Base-by-base conservation (phyloP, 1,140 invertebrate species). In the Nylanderia fulva region DNA sequence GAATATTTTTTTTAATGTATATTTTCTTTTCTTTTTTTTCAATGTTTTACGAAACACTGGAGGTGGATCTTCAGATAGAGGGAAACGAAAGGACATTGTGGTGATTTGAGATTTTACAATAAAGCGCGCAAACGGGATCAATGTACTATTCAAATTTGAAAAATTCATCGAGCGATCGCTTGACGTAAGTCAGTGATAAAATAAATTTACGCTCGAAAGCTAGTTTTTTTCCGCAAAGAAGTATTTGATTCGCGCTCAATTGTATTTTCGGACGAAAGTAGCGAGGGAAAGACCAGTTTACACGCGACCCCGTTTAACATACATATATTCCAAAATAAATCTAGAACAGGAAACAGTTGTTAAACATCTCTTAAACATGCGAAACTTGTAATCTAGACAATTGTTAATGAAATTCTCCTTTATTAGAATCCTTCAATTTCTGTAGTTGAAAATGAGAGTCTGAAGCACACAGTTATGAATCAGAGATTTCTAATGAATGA, bases 61-160 rank as follows among this genome's bases (percentile, higher is more conserved):
- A 82, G 36, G 5, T 82, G 64, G 36, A 48, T 33, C 24, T 39
- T 39, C n/a, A 80, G 24, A 82, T 60, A 45, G 1, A 29, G 1
- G 1, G 8, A 69, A 48, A 52, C 24, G 18, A 52, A 69, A n/a
- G 8, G 18, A 29, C 42, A 69, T 27, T 69, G 56, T 69, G 7
- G 13, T 76, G 48, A 18, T 21, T 84, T 33, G 29, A 75, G 21
- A 76, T 54, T 74, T 84, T 76, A 76, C 42, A 71, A 58, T 45
- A 85, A 89, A 54, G 88, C 86, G 64, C 85, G 87, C 84, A 89
- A 91, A 91, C 84, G 91, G 91, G 91, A 92, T 91, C 91, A 92
- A 92, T 84, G 84, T 90, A 89, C 63, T 88, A 60, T 86, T 48
- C 76, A 77, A 15, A 85, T 86, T 61, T 18, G 36, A 42, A 18